These are phyloP conservation scores for Pseudopodoces humilis DNA, from an alignment of 2,113 vertebrate species.

Conservation along the genomic window DNA sequence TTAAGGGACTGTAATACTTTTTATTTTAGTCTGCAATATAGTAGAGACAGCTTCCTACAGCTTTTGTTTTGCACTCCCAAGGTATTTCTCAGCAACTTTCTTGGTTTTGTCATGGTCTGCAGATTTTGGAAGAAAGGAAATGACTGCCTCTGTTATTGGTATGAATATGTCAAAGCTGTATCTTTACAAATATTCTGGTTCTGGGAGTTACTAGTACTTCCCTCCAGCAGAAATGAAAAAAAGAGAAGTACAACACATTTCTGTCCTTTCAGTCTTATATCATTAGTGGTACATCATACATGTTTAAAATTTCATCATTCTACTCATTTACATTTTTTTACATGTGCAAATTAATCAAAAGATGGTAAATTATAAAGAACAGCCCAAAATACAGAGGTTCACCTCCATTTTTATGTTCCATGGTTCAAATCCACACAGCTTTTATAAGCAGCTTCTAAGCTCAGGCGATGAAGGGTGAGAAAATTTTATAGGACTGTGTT, in stretches of 20 bases:
- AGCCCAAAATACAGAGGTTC: background rate
- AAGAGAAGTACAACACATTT: background rate
- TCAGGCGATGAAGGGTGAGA: background rate
- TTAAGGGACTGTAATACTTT: background rate
- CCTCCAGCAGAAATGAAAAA: background rate
- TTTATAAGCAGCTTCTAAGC: background rate
- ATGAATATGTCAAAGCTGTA: background rate
- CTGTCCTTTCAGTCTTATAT: background rate
- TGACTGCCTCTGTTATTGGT: background rate
- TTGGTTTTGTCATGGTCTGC: background rate
- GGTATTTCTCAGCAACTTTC: background rate
- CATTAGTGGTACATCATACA: too few species aligned
- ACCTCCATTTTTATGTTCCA: background rate
- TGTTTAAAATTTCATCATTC: background rate
- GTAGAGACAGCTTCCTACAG: background rate
- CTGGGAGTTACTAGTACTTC: background rate
- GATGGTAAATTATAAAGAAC: background rate
- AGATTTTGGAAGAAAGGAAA: background rate
- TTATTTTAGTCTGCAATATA: background rate
- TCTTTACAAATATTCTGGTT: background rate
- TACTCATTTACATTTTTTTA: background rate
- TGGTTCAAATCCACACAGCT: background rate
- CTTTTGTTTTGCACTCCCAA: background rate
- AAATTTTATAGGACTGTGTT: background rate
- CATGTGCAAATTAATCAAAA: background rate